Base-by-base conservation (phyloP, 2,113 vertebrate genomes). In the Noturus placidus region DNA sequence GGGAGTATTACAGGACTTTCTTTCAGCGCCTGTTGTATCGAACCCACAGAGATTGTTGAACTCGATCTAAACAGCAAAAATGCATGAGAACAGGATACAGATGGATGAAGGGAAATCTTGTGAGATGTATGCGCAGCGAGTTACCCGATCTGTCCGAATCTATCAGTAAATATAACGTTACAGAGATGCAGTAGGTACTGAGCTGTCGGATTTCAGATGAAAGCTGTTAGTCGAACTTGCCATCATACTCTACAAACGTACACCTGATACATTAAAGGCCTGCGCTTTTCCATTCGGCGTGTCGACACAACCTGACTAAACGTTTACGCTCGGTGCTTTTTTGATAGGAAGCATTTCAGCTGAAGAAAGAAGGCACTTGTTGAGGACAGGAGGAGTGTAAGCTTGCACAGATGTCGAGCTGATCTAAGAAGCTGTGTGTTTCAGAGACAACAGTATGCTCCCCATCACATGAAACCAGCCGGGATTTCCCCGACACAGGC, bases 381-480 rank as follows among this genome's bases (percentile, higher is more conserved):
- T 87, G 83, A 89, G 76, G 88, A 89, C 88, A 88, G 25, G 85
- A 89, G 46, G 82, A 59, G 57, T 42, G 82, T 85, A 86, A 52
- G 61, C 91, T 89, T 81, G 14, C 22, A 87, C 88, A 89, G 52
- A 13, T 27, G 88, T 63, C 84, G 87, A 89, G 89, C 79, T 85
- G 87, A 94, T 94, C 90, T 67, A 77, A 90, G 56, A 85, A 88
- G 82, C 86, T 63, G 33, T 92, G 33, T 87, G 57, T 90, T 79
- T 81, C 77, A 86, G 86, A 87, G 86, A 91, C 91, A 92, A 90
- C 89, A 89, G 92, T 84, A 92, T 86, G 85, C 87, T 91, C 89
- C 84, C 2, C 87, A 89, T 86, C 89, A 86, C 84, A 90, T 89
- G 59, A 86, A 89, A 86, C 3, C 50, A 89, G 82, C 25, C 46